Evolutionary conservation across 2,113 vertebrate genomes (phyloP), one percentile per base, ranked within the genome.

Genomic region (Forbesichthys agassizii): DNA sequence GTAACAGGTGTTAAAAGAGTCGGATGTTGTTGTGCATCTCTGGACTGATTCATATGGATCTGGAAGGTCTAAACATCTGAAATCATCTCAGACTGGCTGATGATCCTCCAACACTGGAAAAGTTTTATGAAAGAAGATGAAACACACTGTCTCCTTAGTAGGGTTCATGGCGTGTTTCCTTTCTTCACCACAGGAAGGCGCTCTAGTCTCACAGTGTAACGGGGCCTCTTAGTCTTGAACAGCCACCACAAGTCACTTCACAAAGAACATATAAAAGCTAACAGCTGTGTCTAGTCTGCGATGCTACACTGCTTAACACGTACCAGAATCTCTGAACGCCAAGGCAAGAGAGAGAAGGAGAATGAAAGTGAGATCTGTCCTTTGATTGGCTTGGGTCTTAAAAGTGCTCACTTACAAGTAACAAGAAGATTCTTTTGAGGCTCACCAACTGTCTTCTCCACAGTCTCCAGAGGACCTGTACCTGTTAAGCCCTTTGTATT

Each of bases 171-270:
- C 70, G 72, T 75, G 64, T 69, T 68, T 78, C 72, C 79, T 79
- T 33, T 42, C 77, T 78, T 80, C 78, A 86, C 89, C 92, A 90
- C 89, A 79, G 70, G 86, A 86, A 78, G 89, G 88, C 72, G 86
- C 86, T 88, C 71, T 81, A 84, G 83, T 87, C 83, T 92, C 89
- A 92, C 90, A 92, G 89, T 93, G 89, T 90, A 88, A 87, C 74
- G 42, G 77, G 64, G 73, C 55, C 16, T 85, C 78, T 64, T 69
- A 80, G 78, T 86, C 78, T 75, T 80, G 79, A 80, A 83, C 72
- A 81, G 65, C 81, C 74, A 74, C 51, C 64, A 59, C 76, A 80
- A 80, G 64, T 65, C 57, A 73, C 18, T n/a, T 42, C 11, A 48
- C 47, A 76, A 66, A 66, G 54, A 10, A n/a, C 10, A 16, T 56